Base-by-base conservation (phyloP, 2,888 invertebrate species). In the Baronia brevicornis region DNA sequence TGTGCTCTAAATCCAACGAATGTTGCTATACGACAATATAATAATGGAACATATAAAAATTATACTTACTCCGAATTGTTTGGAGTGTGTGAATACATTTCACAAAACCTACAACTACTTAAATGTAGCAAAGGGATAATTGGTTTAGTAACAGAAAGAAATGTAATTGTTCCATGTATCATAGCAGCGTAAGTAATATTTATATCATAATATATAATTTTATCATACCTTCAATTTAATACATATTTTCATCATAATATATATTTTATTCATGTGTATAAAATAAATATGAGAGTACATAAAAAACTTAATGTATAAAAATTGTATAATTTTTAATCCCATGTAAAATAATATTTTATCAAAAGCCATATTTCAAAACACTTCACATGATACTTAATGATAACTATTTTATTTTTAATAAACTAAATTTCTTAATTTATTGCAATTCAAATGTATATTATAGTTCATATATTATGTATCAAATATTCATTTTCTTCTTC, bases 101-200 rank as follows among this genome's bases (percentile, higher is more conserved):
- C 74, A 3, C 78, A 78, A 46, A 74, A 63, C 33, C 54, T 85
- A 23, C 72, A 70, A 33, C 73, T 72, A 39, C 36, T 74, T 1
- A 52, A 65, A 43, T 71, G 67, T 44, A 66, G 55, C 13, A 74
- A 60, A 41, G 73, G 79, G 12, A 52, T 72, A 26, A 69, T 88
- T 46, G 87, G 85, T 20, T 51, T 88, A 24, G 54, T 80, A 27
- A 79, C 86, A 32, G 67, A 73, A 23, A 84, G 85, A 46, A 86
- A 86, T 54, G 55, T 78, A 23, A 68, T 84, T 27, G 70, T 87
- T 46, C 87, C 87, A 19, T 77, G 86, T 42, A 57, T 87, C 36
- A 72, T 87, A 44, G 74, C 87, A 15, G 85, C 87, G 88, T 88
- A 72, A 75, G 82, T 74, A 40, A 29, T 18, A 8, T 21, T 25